Evolutionary conservation across 1,140 invertebrate genomes (phyloP).

Genomic region (Ips nitidus): DNA sequence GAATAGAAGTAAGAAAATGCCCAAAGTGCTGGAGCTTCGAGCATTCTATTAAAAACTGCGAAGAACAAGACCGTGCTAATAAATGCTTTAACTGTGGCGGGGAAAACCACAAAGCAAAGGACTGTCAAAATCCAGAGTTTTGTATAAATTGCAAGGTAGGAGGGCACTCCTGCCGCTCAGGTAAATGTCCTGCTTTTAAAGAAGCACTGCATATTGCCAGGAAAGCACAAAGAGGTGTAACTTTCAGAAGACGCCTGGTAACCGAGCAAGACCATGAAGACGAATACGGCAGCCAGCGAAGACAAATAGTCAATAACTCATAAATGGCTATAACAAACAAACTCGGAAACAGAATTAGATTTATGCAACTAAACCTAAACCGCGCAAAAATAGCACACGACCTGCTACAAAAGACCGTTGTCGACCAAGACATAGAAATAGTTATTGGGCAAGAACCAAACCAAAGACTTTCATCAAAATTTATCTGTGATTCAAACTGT

Average conservation of each 20-base stretch:
- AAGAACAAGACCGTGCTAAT: constrained; percentile 18
- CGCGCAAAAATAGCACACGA: background rate
- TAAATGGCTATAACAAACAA: no score
- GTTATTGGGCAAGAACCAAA: background rate
- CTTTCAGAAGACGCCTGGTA: background rate
- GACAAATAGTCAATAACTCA: no score
- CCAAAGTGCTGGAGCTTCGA: constrained; percentile 22
- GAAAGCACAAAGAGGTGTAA: background rate
- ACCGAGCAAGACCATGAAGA: no score
- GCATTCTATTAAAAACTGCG: constrained; percentile 17
- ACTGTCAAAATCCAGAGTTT: constrained; percentile 3
- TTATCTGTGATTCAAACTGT: background rate
- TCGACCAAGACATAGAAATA: background rate
- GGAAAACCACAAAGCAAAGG: constrained; percentile 9
- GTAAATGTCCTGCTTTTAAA: background rate
- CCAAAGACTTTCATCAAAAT: background rate
- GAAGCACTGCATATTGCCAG: background rate
- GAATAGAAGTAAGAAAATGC: constrained; percentile 20
- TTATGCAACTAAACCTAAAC: background rate
- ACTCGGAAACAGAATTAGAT: background rate
- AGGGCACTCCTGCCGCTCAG: background rate
- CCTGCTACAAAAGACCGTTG: background rate
- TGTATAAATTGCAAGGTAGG: background rate
- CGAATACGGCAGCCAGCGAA: no score
- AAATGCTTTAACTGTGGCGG: constrained; percentile 22